These are phyloP conservation scores for Drosophila subobscura DNA, from an alignment of 1,140 invertebrate species.

Conservation along the genomic window DNA sequence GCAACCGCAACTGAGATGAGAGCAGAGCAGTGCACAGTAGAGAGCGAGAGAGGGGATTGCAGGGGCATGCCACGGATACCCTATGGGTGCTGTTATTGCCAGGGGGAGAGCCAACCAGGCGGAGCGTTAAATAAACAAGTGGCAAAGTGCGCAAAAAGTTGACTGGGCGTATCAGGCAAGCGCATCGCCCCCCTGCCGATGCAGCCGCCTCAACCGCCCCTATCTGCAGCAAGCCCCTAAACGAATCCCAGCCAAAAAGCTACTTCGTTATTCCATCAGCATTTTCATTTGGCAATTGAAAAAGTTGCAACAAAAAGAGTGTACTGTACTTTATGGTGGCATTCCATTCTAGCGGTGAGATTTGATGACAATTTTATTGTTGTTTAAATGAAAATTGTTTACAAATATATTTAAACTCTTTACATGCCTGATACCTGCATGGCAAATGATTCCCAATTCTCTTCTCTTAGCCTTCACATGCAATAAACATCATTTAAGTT, in stretches of 20 bases:
- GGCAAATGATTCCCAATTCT: too few relatives aligned
- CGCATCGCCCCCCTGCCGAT: background rate
- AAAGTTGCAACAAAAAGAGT: conserved; percentile 37
- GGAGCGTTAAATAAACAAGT: conserved; percentile 80
- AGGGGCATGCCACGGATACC: background rate
- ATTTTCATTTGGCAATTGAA: conserved; percentile 68
- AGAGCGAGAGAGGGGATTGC: background rate
- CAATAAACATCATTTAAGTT: too few relatives aligned
- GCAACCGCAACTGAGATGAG: conserved; percentile 69
- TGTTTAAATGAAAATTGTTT: too few relatives aligned
- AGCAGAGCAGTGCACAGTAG: conserved; percentile 18
- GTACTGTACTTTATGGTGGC: too few relatives aligned
- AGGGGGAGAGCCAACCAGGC: conserved; percentile 53
- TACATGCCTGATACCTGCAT: too few relatives aligned
- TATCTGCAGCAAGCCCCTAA: background rate
- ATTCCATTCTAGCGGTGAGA: too few relatives aligned
- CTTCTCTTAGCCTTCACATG: too few relatives aligned
- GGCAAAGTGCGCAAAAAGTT: conserved; percentile 72
- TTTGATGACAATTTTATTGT: too few relatives aligned
- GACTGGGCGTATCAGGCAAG: conserved; percentile 31
- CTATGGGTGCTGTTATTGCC: conserved; percentile 3
- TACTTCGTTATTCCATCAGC: conserved; percentile 13
- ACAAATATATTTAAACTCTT: too few relatives aligned
- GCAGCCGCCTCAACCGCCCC: background rate
- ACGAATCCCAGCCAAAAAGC: background rate